These are phyloP conservation scores for Meriones psammophilus DNA, from an alignment of 2,797 vertebrate species.

Conservation along the genomic window DNA sequence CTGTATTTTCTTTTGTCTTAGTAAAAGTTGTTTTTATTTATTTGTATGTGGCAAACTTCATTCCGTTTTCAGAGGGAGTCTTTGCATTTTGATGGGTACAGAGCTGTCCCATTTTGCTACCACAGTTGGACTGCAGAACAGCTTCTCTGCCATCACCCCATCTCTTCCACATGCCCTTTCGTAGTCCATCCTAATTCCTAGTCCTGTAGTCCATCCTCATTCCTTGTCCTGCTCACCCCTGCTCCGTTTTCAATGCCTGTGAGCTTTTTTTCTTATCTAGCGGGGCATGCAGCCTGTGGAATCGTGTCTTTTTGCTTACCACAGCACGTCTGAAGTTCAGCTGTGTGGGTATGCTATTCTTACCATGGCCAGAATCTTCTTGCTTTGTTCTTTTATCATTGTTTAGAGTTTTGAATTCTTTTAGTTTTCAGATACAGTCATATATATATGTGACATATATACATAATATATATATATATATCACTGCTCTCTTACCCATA, in stretches of 20 bases:
- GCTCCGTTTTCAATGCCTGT: neutral
- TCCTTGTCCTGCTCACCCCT: neutral
- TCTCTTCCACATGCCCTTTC: neutral
- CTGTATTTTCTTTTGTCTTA: slow-evolving; percentile 27
- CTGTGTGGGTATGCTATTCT: neutral
- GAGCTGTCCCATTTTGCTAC: neutral
- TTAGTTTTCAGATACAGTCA: neutral
- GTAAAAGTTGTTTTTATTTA: neutral
- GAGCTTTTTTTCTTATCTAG: neutral
- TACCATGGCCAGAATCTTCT: neutral
- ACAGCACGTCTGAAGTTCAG: neutral
- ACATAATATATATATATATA: too few species aligned
- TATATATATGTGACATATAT: too few species aligned
- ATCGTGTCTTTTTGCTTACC: neutral
- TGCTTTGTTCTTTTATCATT: neutral
- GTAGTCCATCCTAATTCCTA: neutral
- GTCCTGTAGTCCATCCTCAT: too few species aligned
- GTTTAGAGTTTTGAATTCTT: slow-evolving; percentile 4
- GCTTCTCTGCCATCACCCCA: neutral
- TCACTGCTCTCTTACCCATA: neutral
- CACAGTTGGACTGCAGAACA: neutral
- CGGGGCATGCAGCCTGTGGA: neutral
- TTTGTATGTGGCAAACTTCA: neutral
- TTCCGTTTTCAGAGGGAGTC: neutral
- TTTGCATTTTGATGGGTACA: neutral